Evolutionary conservation across 2,888 invertebrate genomes (phyloP).

Genomic region (Ernsta delagoae): DNA sequence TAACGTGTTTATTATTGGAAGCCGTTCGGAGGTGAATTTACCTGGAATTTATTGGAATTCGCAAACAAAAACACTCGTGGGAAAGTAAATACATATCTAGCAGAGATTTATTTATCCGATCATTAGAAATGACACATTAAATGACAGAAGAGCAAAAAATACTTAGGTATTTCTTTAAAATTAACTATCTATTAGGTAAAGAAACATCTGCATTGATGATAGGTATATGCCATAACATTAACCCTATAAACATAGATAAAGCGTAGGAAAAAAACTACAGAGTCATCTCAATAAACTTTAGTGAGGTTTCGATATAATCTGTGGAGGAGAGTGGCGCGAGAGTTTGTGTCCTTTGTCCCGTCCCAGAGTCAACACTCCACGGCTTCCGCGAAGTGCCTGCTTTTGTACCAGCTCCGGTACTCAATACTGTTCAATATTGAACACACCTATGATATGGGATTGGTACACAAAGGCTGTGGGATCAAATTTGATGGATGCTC

Average conservation of each 20-base stretch:
- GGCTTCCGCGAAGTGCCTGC: conserved; percentile 68
- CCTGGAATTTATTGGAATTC: conserved; percentile 69
- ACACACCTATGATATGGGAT: conserved; percentile 40
- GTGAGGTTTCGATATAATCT: conserved; percentile 72
- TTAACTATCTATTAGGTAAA: too few relatives aligned
- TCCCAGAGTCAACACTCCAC: conserved; percentile 73
- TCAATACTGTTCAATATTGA: conserved; percentile 54
- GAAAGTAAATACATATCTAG: conserved; percentile 68
- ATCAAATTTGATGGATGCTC: conserved; percentile 10
- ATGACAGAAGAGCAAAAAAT: too few relatives aligned
- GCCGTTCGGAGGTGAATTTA: conserved; percentile 58
- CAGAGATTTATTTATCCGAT: conserved; percentile 36
- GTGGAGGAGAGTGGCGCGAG: conserved; percentile 55
- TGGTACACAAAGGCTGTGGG: conserved; percentile 25
- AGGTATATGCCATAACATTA: too few relatives aligned
- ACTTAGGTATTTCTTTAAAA: too few relatives aligned
- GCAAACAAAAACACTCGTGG: conserved; percentile 70
- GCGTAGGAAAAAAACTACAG: conserved; percentile 37
- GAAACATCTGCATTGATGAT: too few relatives aligned
- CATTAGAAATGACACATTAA: conserved; percentile 44
- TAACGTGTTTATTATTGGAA: conserved; percentile 69
- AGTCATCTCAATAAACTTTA: conserved; percentile 74
- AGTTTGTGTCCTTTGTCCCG: conserved; percentile 76
- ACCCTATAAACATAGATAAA: too few relatives aligned
- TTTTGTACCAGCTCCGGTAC: conserved; percentile 69